Evolutionary conservation across 2,888 invertebrate genomes (phyloP), one percentile per base, ranked within the genome.

Genomic region (Spialia ferax): DNA sequence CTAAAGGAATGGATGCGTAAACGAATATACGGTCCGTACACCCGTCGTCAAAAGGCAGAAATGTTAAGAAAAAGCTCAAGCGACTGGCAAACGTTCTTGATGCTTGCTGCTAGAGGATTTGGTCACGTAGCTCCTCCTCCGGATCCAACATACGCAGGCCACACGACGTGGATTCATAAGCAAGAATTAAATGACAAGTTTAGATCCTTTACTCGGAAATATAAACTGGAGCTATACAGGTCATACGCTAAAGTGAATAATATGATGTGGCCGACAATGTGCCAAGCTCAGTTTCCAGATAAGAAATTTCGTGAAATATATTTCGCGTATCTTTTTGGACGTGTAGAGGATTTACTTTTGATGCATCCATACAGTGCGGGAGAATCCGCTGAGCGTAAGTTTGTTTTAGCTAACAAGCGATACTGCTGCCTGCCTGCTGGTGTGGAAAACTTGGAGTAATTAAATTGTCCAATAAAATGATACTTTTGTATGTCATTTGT

Each of bases 241-340:
- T 79, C 87, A 13, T 80, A 87, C 1, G 89, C 90, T 1, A 74
- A 80, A 11, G 69, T 87, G 0, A 83, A 77, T 15, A 93, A 93
- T 70, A 64, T 90, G 69, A 72, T 91, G 65, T 93, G 93, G 93
- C 80, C 89, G 0, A 79, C 90, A 1, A 92, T 93, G 91, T 90
- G 70, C 63, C 89, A 88, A 62, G 83, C 86, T 1, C 79, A 89
- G 71, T 83, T 86, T 38, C 91, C 91, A 0, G 91, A 91, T 71
- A 91, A 89, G 69, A 89, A 84, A 55, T 93, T 92, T 75, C 81
- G 93, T 0, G 87, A 91, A 75, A 91, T 90, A 76, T 93, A 80
- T 76, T 92, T 88, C 77, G 87, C 91, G 0, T 93, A 93, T 73
- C 69, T 91, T 52, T 84, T 75, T 63, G 76, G 75, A 7, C 79